Percentiles rank a stretch among this genome's conserved stretches.
Evolutionary conservation across 2,797 vertebrate genomes (phyloP).

Genomic region (Stomatorhinus walkeri): DNA sequence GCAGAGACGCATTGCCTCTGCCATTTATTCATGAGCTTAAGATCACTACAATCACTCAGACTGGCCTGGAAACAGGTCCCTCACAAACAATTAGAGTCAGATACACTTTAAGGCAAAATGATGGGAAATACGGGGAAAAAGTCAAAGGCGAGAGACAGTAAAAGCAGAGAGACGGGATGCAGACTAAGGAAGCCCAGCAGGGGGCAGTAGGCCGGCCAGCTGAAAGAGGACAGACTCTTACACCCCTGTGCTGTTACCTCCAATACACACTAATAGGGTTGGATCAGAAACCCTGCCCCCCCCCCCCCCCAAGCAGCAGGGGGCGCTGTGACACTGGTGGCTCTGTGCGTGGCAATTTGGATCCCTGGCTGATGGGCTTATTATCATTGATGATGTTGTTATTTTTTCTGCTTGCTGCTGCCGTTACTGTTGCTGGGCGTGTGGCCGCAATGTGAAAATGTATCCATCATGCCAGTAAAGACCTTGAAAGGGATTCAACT

Average conservation of each 20-base stretch:
- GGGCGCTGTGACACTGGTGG: background rate
- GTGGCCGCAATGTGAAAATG: background rate
- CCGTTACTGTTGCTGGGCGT: background rate
- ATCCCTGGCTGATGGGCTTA: background rate
- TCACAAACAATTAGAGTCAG: slow-evolving; percentile 14
- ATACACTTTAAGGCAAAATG: background rate
- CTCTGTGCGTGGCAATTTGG: background rate
- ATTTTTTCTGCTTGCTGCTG: background rate
- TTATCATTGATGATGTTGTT: background rate
- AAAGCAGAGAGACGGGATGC: background rate
- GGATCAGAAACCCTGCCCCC: background rate
- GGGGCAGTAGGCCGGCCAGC: background rate
- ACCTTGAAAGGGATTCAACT: background rate
- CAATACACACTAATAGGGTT: background rate
- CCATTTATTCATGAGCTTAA: background rate
- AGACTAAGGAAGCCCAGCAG: background rate
- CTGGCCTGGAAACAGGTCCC: background rate
- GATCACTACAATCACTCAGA: background rate
- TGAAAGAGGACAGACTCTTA: background rate
- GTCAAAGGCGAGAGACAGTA: background rate
- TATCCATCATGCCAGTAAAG: background rate
- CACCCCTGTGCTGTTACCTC: background rate
- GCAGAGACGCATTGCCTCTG: background rate
- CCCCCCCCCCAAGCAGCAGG: background rate
- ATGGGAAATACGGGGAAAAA: background rate